phyloP scores from a whole-genome alignment of 2,888 invertebrate species.

The Harpalus rubripes region DNA sequence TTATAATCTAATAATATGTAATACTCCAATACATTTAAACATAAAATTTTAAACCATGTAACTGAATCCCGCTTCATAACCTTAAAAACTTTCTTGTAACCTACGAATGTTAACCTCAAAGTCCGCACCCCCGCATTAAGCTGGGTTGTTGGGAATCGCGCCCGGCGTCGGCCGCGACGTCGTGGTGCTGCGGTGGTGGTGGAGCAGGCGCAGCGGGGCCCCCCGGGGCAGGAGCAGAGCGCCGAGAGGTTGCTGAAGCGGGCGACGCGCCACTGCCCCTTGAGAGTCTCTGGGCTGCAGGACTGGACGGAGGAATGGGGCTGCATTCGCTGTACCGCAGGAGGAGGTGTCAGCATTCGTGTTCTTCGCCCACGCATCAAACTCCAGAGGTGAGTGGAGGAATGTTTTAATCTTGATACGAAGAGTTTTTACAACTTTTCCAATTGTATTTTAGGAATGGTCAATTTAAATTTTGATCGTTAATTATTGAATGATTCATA shows the following conservation, averaged over 20 bases:
- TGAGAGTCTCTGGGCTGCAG: constrained; percentile 76
- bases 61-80: background rate
- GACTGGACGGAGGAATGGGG: constrained; percentile 76
- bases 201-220: constrained; percentile 36
- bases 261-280: constrained; percentile 73
- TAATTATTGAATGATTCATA: too few relatives aligned
- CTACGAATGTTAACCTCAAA: background rate
- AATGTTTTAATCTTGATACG: background rate
- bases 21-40: too few relatives aligned
- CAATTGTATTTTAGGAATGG: too few relatives aligned
- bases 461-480: too few relatives aligned
- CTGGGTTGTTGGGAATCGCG: constrained; percentile 65
- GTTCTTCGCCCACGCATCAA: background rate
- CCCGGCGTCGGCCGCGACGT: constrained; percentile 8
- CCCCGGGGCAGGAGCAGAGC: constrained; percentile 13
- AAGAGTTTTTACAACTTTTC: background rate
- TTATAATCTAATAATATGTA: too few relatives aligned
- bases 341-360: constrained; percentile 34
- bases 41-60: background rate
- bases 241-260: background rate
- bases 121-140: background rate
- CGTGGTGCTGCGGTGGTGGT: constrained; percentile 53
- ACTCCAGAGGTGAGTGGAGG: background rate
- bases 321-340: constrained; percentile 72
- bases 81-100: background rate